Percentiles rank a stretch among this genome's conserved stretches.
Evolutionary conservation across 2,797 vertebrate species (phyloP).

Genomic region (Arctocebus calabarensis): DNA sequence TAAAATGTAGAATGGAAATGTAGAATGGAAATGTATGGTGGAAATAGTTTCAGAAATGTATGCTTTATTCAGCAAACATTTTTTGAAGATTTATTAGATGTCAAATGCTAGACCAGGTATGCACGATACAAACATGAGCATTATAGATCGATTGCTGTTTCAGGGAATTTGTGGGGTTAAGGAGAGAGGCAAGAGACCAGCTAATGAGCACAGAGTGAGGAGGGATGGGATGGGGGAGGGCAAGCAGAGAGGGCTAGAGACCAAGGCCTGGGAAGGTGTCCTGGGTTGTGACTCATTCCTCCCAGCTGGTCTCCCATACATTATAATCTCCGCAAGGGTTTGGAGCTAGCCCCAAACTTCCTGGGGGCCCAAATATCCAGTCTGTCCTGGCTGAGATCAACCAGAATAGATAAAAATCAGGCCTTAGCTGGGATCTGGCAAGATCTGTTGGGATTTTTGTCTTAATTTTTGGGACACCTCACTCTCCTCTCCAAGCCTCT

Average conservation of each 20-base stretch:
- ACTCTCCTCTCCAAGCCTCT: neutral
- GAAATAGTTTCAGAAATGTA: slow-evolving; percentile 45
- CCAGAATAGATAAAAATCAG: slow-evolving; percentile 23
- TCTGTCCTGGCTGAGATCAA: neutral
- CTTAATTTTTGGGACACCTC: neutral
- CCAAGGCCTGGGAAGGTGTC: neutral
- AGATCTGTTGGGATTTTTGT: slow-evolving; percentile 22
- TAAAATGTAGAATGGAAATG: slow-evolving; percentile 51
- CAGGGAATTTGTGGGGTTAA: neutral
- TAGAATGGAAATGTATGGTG: neutral
- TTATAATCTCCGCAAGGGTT: neutral
- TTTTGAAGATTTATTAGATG: slow-evolving; percentile 37
- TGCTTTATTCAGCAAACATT: slow-evolving; percentile 31
- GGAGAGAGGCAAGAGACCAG: neutral
- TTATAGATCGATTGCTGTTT: neutral
- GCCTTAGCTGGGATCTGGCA: neutral
- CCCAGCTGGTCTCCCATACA: neutral
- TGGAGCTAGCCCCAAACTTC: neutral
- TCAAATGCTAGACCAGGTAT: neutral
- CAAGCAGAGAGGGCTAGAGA: neutral
- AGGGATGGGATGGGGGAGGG: neutral
- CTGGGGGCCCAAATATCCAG: neutral
- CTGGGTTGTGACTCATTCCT: slow-evolving; percentile 12
- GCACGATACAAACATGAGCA: neutral
- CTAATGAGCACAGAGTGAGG: neutral